A percentile compares a stretch with the other conserved stretches of the same genome.
phyloP scores from a whole-genome alignment of 2,888 invertebrate genomes.

The Ophion costatus region DNA sequence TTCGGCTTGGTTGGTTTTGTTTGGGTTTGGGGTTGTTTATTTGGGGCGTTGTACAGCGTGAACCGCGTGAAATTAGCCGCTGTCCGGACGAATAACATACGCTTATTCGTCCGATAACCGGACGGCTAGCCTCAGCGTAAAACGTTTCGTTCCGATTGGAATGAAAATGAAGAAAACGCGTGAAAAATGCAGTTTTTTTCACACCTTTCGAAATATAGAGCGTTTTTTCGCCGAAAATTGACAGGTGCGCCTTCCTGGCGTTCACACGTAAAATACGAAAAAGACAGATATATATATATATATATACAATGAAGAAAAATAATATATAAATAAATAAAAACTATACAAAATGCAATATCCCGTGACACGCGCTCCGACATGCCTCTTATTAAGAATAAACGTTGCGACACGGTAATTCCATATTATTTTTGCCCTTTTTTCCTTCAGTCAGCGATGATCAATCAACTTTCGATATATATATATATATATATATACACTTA shows the following conservation, averaged over 20 bases:
- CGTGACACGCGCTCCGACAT: not conserved
- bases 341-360: too few relatives aligned
- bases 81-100: too few relatives aligned
- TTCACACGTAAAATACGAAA: not conserved
- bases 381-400: not conserved
- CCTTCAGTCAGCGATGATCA: conserved; percentile 31
- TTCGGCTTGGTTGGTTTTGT: too few relatives aligned
- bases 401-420: not conserved
- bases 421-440: conserved; percentile 1
- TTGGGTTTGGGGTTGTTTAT: too few relatives aligned
- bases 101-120: too few relatives aligned
- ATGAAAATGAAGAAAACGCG: too few relatives aligned
- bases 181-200: not conserved
- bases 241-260: not conserved
- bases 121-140: too few relatives aligned
- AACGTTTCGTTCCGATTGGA: too few relatives aligned
- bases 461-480: conserved; percentile 28
- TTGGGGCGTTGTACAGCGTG: too few relatives aligned
- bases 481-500: conserved; percentile 10
- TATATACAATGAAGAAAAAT: too few relatives aligned
- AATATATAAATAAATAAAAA: not conserved
- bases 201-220: not conserved
- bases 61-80: too few relatives aligned
- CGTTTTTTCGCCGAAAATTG: not conserved
- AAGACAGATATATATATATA: not conserved